These are phyloP conservation scores for Diorhabda sublineata DNA, from an alignment of 1,140 invertebrate genomes.

Conservation along the genomic window DNA sequence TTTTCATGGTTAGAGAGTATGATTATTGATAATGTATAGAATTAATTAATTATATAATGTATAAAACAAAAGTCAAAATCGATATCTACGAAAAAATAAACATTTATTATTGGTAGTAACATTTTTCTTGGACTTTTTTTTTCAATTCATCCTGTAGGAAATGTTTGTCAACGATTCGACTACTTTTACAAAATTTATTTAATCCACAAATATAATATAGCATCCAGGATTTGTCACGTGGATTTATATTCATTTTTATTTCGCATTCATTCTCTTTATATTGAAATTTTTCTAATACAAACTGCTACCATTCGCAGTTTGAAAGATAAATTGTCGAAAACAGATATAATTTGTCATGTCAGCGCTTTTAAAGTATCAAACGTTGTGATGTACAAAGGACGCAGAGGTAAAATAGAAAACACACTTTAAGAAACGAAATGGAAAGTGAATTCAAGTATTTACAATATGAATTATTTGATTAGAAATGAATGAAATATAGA, in stretches of 20 bases:
- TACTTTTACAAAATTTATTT: not conserved
- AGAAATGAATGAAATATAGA: no score
- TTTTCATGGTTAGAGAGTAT: no score
- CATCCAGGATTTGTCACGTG: not conserved
- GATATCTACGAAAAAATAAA: no score
- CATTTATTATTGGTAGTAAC: no score
- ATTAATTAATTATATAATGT: no score
- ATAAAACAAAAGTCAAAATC: no score
- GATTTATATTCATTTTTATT: not conserved
- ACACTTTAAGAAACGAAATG: no score
- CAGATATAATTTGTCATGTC: not conserved
- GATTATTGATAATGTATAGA: no score
- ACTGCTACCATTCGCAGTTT: not conserved
- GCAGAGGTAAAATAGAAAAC: not conserved
- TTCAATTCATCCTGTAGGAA: no score
- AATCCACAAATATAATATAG: not conserved
- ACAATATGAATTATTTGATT: no score
- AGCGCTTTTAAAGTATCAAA: not conserved
- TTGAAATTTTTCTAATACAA: not conserved
- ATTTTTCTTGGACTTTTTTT: no score
- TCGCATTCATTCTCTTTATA: not conserved
- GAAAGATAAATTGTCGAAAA: constrained; percentile 1
- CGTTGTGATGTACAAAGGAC: not conserved
- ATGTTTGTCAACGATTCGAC: not conserved
- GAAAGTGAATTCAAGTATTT: no score